Base-by-base conservation (phyloP, 2,113 vertebrate genomes). In the Brachyhypopomus gauderio region DNA sequence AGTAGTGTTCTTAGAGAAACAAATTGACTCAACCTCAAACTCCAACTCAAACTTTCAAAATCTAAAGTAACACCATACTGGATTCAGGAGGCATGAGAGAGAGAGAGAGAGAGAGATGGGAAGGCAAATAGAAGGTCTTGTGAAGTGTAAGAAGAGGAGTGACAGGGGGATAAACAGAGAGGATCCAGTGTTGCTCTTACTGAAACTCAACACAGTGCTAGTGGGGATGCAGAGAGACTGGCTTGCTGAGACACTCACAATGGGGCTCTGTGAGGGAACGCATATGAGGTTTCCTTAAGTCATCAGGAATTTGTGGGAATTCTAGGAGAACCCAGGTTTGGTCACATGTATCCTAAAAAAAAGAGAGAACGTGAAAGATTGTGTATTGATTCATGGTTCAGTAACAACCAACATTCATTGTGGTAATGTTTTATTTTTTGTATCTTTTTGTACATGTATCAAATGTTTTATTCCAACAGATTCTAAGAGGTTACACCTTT, bases 171-270 rank as follows among this genome's bases (percentile, higher is more conserved):
- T 81, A 80, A 80, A 77, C 77, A 67, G 58, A 72, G 73, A 81
- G 45, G 36, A 69, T 69, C 48, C 14, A 77, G 48, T 73, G 60
- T 67, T 85, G 67, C 7, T 36, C 48, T 66, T 67, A 52, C 38
- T 75, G 85, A 83, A 87, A 85, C 77, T 55, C 77, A 62, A 86
- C 77, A 82, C 77, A 84, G 83, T 55, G 58, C 12, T 27, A 75
- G 34, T 34, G 20, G 72, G 30, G 72, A 60, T 73, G n/a, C 70
- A 60, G 38, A 41, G 4, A 23, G 56, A 60, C 66, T 70, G 70
- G 62, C 80, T 74, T 71, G 80, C 85, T 83, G 80, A 75, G 83
- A 83, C 14, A 69, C 63, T 62, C 69, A 87, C 83, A 87, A 87
- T 75, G 75, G 75, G 20, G 71, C 77, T 83, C 83, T 87, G 80